These are phyloP conservation scores for Nowickia ferox DNA, from an alignment of 2,888 invertebrate genomes.

Conservation along the genomic window DNA sequence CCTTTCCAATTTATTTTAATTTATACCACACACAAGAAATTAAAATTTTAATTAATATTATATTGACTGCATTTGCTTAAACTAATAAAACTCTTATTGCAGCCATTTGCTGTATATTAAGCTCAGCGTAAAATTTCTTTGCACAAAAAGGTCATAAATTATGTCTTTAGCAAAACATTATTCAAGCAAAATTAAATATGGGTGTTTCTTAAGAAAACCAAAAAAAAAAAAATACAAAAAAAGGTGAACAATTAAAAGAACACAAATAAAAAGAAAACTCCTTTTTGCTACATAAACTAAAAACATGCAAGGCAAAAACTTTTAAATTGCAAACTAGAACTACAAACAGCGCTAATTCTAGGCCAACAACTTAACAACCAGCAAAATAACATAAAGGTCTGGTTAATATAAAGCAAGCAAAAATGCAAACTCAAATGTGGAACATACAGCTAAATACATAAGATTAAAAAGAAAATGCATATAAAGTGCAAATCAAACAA, in stretches of 20 bases:
- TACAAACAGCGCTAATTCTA: slow-evolving; percentile 51
- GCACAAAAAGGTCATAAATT: slow-evolving; percentile 42
- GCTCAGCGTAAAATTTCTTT: slow-evolving; percentile 19
- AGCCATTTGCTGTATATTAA: slow-evolving; percentile 68
- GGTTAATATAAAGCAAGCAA: slow-evolving; percentile 4
- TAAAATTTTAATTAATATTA: not conserved
- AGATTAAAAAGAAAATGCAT: not conserved
- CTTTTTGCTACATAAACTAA: not conserved
- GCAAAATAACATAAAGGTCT: slow-evolving; percentile 44
- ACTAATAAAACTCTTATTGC: slow-evolving; percentile 63
- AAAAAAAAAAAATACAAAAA: slow-evolving; percentile 69
- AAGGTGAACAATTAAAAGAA: slow-evolving; percentile 79
- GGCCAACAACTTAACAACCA: slow-evolving; percentile 60
- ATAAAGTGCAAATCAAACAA: not conserved
- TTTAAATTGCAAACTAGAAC: slow-evolving; percentile 42
- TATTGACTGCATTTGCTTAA: slow-evolving; percentile 8
- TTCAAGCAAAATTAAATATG: slow-evolving; percentile 40
- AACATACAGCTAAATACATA: not conserved
- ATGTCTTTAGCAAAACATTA: slow-evolving; percentile 38
- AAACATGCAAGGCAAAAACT: slow-evolving; percentile 49
- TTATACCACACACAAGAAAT: not conserved
- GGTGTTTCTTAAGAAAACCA: slow-evolving; percentile 58
- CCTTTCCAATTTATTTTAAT: not conserved
- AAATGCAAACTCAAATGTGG: slow-evolving; percentile 6
- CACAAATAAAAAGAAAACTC: slow-evolving; percentile 51